These are phyloP conservation scores for Oryzias celebensis DNA, from an alignment of 2,113 vertebrate genomes.

Conservation along the genomic window DNA sequence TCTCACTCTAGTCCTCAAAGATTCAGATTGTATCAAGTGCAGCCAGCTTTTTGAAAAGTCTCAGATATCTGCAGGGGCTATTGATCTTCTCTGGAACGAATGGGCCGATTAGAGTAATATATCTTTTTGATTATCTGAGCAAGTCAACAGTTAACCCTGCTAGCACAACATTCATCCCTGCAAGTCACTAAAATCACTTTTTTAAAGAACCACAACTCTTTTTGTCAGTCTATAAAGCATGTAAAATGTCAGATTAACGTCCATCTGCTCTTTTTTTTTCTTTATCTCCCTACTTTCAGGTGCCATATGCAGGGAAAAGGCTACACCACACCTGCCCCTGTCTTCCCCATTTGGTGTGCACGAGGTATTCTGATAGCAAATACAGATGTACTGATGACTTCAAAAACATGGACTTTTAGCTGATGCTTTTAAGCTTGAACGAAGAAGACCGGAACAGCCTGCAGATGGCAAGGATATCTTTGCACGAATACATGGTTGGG, in stretches of 20 bases:
- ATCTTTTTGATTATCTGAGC: conserved; percentile 52
- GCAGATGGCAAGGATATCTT: conserved; percentile 23
- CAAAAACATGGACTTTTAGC: conserved; percentile 84
- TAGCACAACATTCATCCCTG: conserved; percentile 33
- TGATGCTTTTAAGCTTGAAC: background rate
- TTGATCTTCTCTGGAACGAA: conserved; percentile 52
- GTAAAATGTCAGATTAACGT: conserved; percentile 38
- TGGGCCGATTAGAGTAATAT: conserved; percentile 42
- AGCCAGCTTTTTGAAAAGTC: conserved; percentile 53
- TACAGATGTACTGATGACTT: conserved; percentile 83
- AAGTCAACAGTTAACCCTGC: conserved; percentile 34
- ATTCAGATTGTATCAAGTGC: conserved; percentile 39
- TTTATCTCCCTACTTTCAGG: conserved; percentile 61
- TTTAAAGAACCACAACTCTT: background rate
- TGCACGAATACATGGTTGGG: conserved; percentile 24
- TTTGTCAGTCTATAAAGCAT: conserved; percentile 25
- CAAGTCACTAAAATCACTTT: conserved; percentile 17
- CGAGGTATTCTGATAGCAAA: conserved; percentile 73
- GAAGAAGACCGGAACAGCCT: conserved; percentile 23
- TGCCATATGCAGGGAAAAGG: conserved; percentile 84
- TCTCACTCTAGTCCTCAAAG: conserved; percentile 14
- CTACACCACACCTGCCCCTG: conserved; percentile 90
- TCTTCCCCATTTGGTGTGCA: conserved; percentile 80
- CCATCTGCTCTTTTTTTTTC: background rate
- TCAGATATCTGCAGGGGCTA: conserved; percentile 65